A percentile compares a stretch with the other conserved stretches of the same genome.
Evolutionary conservation across 1,140 invertebrate genomes (phyloP).

Genomic region (Nephila pilipes): DNA sequence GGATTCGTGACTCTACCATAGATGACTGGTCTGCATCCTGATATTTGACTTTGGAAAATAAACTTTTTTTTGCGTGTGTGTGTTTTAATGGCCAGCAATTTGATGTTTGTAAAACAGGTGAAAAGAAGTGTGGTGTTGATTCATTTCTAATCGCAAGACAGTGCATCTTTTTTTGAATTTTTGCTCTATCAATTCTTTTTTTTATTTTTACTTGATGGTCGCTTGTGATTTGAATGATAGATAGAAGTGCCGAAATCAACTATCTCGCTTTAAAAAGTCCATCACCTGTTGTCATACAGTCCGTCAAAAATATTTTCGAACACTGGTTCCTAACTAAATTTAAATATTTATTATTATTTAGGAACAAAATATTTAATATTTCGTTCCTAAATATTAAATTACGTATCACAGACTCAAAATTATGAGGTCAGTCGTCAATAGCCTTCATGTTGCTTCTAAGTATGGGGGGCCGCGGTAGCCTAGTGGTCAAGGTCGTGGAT

Average conservation of each 20-base stretch:
- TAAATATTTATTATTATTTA: no score
- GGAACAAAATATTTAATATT: no score
- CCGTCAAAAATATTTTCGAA: no score
- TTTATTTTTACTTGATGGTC: neutral
- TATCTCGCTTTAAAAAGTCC: neutral
- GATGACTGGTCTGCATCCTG: neutral
- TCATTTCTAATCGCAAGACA: neutral
- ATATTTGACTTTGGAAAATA: slow-evolving; percentile 5
- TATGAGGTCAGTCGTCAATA: no score
- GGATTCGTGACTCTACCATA: neutral
- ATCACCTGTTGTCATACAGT: neutral
- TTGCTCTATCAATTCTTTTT: neutral
- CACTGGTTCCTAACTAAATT: no score
- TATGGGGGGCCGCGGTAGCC: no score
- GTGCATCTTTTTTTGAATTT: neutral
- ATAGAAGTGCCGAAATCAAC: neutral
- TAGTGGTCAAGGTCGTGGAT: no score
- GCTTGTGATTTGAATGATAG: neutral
- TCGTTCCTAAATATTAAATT: no score
- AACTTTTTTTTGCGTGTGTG: neutral
- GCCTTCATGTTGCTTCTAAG: no score
- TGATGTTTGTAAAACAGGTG: slow-evolving; percentile 26
- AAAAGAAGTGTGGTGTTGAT: neutral
- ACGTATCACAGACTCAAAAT: no score
- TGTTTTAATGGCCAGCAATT: neutral